These are phyloP conservation scores for Leptobrachium ailaonicum DNA, from an alignment of 2,113 vertebrate genomes.

Conservation along the genomic window DNA sequence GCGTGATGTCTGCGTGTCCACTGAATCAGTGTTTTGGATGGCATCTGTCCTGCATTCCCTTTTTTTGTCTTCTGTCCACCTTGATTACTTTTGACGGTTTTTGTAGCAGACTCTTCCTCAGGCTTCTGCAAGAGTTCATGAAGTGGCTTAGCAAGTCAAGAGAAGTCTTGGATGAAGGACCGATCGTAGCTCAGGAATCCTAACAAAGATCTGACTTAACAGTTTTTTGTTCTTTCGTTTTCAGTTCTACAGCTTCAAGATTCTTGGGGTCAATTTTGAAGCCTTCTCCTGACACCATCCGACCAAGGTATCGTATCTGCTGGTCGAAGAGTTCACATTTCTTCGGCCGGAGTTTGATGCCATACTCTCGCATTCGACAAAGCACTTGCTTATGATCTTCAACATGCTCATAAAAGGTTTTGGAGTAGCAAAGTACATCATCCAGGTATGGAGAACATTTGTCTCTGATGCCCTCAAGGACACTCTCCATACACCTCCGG, in stretches of 20 bases:
- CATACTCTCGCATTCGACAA: not conserved
- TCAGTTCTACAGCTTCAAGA: no score
- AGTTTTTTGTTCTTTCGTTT: not conserved
- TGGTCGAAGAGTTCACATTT: constrained; percentile 10
- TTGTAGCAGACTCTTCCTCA: not conserved
- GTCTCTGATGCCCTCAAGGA: not conserved
- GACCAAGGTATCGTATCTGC: not conserved
- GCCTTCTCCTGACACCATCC: not conserved
- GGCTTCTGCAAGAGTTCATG: not conserved
- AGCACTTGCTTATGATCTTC: not conserved
- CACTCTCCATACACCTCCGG: constrained; percentile 1
- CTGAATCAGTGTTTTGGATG: not conserved
- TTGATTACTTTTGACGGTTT: not conserved
- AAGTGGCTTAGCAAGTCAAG: not conserved
- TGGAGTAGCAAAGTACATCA: constrained; percentile 16
- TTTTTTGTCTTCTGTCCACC: not conserved
- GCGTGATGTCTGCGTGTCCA: not conserved
- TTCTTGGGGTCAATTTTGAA: constrained; percentile 1
- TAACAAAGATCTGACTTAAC: not conserved
- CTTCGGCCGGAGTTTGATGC: constrained; percentile 9
- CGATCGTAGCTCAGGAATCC: constrained; percentile 6
- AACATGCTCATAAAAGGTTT: constrained; percentile 1
- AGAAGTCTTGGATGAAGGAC: not conserved
- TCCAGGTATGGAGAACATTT: constrained; percentile 8
- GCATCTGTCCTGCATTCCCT: not conserved